Percentiles rank a stretch among this genome's conserved stretches.
These are phyloP conservation scores for Stictonetta naevosa DNA, from an alignment of 2,113 vertebrate genomes.

Conservation along the genomic window DNA sequence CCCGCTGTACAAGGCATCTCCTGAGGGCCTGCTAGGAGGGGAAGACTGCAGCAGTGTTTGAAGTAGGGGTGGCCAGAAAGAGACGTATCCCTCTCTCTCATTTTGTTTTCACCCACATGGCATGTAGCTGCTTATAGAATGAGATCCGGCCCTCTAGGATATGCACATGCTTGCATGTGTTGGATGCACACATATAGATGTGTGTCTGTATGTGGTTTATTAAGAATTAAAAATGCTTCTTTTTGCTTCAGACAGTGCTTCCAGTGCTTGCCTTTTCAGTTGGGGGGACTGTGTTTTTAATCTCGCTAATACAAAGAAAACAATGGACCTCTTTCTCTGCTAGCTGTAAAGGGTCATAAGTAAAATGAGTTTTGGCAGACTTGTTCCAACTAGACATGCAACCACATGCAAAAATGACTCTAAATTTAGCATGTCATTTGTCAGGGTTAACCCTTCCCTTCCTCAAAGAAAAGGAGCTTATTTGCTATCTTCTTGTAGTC, in stretches of 20 bases:
- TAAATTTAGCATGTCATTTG: conserved; percentile 72
- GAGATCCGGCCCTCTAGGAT: background rate
- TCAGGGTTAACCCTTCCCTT: conserved; percentile 72
- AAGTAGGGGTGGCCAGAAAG: background rate
- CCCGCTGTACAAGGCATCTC: background rate
- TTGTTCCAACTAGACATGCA: conserved; percentile 66
- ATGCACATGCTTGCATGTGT: background rate
- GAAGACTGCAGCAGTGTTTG: background rate
- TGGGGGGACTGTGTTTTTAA: conserved; percentile 71
- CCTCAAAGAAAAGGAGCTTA: background rate
- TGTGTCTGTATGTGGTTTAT: conserved; percentile 29
- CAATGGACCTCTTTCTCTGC: conserved; percentile 78
- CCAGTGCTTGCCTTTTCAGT: conserved; percentile 57
- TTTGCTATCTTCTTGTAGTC: conserved; percentile 30
- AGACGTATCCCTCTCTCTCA: background rate
- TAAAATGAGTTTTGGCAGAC: conserved; percentile 74
- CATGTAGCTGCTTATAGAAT: background rate
- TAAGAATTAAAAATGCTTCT: conserved; percentile 55
- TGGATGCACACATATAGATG: conserved; percentile 28
- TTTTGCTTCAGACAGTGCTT: conserved; percentile 56
- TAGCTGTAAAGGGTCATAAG: conserved; percentile 76
- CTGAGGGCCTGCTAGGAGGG: background rate
- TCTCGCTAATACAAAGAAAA: conserved; percentile 68
- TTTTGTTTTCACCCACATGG: background rate
- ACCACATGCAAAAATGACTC: conserved; percentile 70